These are phyloP conservation scores for Philonicus albiceps DNA, from an alignment of 2,888 invertebrate genomes.

Conservation along the genomic window DNA sequence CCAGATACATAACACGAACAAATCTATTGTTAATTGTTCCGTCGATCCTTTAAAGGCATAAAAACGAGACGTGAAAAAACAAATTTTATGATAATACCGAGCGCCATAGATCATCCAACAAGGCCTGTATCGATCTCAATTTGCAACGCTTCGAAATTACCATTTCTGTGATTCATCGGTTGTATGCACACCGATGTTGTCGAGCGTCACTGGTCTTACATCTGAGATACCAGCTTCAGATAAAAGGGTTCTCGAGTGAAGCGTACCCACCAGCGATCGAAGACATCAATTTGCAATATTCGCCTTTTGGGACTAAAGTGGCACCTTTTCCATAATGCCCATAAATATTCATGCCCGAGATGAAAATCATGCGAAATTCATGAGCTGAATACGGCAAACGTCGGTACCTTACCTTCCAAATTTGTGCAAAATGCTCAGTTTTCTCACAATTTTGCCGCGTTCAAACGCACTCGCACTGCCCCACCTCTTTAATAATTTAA, in stretches of 20 bases:
- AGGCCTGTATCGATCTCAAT: not conserved
- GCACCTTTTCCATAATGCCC: conserved; percentile 31
- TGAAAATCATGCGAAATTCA: conserved; percentile 35
- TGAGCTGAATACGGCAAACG: conserved; percentile 5
- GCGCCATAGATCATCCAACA: not conserved
- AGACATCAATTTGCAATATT: not conserved
- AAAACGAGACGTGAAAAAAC: not conserved
- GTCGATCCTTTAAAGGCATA: not conserved
- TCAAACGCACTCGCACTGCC: not conserved
- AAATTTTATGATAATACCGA: not conserved
- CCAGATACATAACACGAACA: not conserved
- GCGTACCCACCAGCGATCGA: not conserved
- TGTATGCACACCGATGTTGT: not conserved
- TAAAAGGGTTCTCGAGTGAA: not conserved
- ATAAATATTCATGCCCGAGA: conserved; percentile 37
- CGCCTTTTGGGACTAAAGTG: conserved; percentile 30
- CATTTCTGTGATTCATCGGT: not conserved
- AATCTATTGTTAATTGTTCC: not conserved
- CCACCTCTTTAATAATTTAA: not conserved
- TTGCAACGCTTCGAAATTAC: not conserved
- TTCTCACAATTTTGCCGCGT: not conserved
- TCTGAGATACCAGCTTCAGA: not conserved
- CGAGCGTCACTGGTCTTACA: not conserved
- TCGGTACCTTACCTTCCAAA: conserved; percentile 12
- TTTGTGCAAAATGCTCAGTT: not conserved